Conservation (phyloP, 2,888 invertebrate species). For the Cistogaster globosa region DNA sequence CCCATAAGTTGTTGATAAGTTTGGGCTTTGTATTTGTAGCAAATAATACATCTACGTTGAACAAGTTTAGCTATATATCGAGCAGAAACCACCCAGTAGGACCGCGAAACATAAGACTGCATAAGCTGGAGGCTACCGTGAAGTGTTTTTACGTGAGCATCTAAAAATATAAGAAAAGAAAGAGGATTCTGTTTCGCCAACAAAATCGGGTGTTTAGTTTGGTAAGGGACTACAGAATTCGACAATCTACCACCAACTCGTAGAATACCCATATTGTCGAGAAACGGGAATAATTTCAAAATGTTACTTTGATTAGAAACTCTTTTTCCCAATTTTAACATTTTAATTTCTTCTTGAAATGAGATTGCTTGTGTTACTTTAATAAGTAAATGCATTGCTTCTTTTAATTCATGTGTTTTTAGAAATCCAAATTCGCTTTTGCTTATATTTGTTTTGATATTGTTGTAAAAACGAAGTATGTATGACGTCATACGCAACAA, state of each 20-base stretch:
- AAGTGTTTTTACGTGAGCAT: conserved; percentile 7
- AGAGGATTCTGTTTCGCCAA: conserved; percentile 3
- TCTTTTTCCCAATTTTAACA: not conserved
- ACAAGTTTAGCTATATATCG: conserved; percentile 12
- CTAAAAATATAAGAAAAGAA: conserved; percentile 18
- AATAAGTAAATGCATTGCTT: not conserved
- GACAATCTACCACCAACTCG: conserved; percentile 10
- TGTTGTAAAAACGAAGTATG: conserved; percentile 12
- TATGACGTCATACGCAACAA: conserved; percentile 18
- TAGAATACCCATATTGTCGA: conserved; percentile 15
- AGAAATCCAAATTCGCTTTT: conserved; percentile 26
- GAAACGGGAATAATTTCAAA: conserved; percentile 18
- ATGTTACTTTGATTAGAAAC: conserved; percentile 12
- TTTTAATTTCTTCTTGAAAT: conserved; percentile 19
- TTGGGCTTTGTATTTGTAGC: not conserved
- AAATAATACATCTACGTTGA: not conserved
- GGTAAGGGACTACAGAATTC: not conserved
- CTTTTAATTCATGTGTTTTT: conserved; percentile 27
- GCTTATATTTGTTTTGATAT: not conserved
- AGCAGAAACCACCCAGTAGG: conserved; percentile 5
- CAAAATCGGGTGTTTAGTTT: conserved; percentile 8
- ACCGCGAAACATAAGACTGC: conserved; percentile 4
- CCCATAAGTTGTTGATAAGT: not conserved
- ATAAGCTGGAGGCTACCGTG: conserved; percentile 22
- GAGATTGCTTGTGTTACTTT: conserved; percentile 18